Evolutionary conservation across 2,797 vertebrate species (phyloP).

Genomic region (Oreortyx pictus): DNA sequence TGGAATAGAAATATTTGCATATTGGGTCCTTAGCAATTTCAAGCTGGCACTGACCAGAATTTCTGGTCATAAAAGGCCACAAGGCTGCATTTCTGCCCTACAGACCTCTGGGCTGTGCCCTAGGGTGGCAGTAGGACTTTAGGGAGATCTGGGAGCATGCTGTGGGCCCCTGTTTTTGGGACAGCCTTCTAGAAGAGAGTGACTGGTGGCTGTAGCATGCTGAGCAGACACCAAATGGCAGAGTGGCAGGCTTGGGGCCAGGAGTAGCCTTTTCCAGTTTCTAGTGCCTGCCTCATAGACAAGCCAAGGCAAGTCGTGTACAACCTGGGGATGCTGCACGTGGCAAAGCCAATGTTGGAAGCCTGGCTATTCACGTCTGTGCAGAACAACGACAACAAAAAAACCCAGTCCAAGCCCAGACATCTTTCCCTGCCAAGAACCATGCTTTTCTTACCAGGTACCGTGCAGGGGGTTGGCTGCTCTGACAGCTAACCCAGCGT

Average conservation of each 20-base stretch:
- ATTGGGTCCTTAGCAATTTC: conserved; percentile 19
- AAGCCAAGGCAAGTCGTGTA: conserved; percentile 1
- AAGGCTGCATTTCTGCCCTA: neutral
- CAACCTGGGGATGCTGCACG: neutral
- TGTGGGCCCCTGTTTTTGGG: neutral
- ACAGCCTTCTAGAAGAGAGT: accelerated
- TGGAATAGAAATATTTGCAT: neutral
- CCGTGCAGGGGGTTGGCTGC: neutral
- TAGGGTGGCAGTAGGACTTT: neutral
- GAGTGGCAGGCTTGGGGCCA: neutral
- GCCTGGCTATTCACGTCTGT: conserved; percentile 4
- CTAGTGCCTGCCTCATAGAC: neutral
- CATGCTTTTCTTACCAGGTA: neutral
- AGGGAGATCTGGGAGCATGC: neutral
- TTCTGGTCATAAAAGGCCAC: neutral
- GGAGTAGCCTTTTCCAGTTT: neutral
- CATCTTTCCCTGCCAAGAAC: conserved; percentile 12
- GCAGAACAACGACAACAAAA: neutral
- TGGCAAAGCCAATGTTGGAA: neutral
- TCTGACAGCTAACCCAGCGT: neutral
- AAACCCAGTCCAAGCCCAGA: neutral
- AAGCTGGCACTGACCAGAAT: neutral
- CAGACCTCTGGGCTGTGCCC: neutral
- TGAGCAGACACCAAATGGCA: neutral
- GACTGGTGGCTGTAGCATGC: neutral